Conservation (phyloP, 2,113 vertebrate species). For the Maccullochella peelii region DNA sequence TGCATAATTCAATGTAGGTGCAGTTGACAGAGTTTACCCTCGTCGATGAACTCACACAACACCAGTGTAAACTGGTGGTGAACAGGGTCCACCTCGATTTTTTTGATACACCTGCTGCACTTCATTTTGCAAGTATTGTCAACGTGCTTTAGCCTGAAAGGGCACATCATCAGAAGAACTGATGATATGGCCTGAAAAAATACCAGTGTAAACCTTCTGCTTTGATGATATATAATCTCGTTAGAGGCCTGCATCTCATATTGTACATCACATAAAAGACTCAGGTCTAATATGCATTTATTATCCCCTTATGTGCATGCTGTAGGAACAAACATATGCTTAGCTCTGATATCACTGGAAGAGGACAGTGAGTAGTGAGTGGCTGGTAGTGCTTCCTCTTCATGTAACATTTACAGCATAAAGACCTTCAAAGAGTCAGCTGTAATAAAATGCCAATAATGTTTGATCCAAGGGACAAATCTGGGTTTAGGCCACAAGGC, state of each 20-base stretch:
- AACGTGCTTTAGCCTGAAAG: slow-evolving; percentile 25
- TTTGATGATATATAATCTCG: slow-evolving; percentile 43
- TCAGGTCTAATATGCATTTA: slow-evolving; percentile 44
- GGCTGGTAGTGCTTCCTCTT: slow-evolving; percentile 26
- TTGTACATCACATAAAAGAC: slow-evolving; percentile 40
- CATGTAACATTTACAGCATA: slow-evolving; percentile 14
- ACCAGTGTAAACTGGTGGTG: slow-evolving; percentile 31
- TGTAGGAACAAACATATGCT: slow-evolving; percentile 35
- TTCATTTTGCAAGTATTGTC: slow-evolving; percentile 6
- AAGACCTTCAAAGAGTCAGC: slow-evolving; percentile 32
- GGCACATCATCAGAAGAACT: too few relatives aligned
- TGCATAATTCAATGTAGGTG: slow-evolving; percentile 72
- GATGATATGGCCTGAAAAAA: slow-evolving; percentile 33
- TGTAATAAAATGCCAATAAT: slow-evolving; percentile 38
- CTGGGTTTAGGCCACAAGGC: slow-evolving; percentile 14
- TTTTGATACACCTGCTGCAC: not conserved
- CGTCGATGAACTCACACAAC: slow-evolving; percentile 61
- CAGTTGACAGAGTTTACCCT: slow-evolving; percentile 73
- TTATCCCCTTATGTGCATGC: slow-evolving; percentile 35
- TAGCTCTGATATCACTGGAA: slow-evolving; percentile 24
- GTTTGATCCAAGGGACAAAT: slow-evolving; percentile 53
- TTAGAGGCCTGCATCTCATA: slow-evolving; percentile 32
- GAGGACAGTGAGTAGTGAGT: slow-evolving; percentile 20
- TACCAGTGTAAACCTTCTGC: slow-evolving; percentile 37
- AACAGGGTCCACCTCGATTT: slow-evolving; percentile 27